phyloP scores from a whole-genome alignment of 2,113 vertebrate species.

The Colius striatus region DNA sequence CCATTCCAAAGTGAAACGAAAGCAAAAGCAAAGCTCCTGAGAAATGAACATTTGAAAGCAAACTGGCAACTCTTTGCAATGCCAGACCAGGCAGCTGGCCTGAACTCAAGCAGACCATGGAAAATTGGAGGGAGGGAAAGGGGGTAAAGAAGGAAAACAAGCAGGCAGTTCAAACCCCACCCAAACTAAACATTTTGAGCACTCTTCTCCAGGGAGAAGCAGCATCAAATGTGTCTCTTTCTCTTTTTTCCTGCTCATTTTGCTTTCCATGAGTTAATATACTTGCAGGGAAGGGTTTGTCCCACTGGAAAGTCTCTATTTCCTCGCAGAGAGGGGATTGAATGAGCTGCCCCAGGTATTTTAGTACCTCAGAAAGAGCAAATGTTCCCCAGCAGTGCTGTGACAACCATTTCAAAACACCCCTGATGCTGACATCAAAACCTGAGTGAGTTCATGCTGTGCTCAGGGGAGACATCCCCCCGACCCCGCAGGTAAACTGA shows the following conservation, averaged over 20 bases:
- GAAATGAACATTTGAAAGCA: neutral
- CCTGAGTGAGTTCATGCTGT: accelerated
- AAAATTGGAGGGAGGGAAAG: accelerated
- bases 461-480: accelerated
- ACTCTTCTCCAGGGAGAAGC: neutral
- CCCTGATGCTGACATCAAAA: neutral
- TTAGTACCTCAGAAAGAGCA: neutral
- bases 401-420: accelerated
- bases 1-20: neutral
- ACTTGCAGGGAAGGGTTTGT: neutral
- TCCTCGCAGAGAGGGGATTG: accelerated
- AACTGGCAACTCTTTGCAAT: neutral
- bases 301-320: neutral
- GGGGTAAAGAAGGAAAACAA: neutral
- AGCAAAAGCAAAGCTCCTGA: neutral
- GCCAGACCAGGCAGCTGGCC: neutral
- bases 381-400: accelerated
- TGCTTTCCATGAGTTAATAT: neutral
- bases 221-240: neutral
- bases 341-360: accelerated
- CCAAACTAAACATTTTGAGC: accelerated
- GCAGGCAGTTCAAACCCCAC: accelerated
- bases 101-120: neutral
- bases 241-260: neutral
- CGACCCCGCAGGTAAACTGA: neutral